These are phyloP conservation scores for Leptarthrus brevirostris DNA, from an alignment of 2,888 invertebrate genomes.

Conservation along the genomic window DNA sequence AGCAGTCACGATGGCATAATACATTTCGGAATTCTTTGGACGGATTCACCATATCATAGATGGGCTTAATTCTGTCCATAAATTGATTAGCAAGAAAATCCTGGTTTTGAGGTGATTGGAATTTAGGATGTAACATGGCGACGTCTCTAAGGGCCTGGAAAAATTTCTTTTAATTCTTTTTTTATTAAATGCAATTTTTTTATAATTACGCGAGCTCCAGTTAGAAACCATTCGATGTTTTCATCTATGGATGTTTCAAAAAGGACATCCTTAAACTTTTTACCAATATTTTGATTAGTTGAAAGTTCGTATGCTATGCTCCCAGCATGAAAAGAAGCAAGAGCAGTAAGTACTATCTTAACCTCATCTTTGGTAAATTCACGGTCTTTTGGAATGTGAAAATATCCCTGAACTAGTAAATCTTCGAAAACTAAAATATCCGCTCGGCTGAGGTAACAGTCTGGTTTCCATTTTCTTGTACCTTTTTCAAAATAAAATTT, in stretches of 20 bases:
- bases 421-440: conserved; percentile 68
- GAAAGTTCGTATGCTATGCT: conserved; percentile 65
- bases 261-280: conserved; percentile 56
- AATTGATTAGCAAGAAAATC: conserved; percentile 22
- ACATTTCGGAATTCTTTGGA: conserved; percentile 58
- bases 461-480: conserved; percentile 57
- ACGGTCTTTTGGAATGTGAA: conserved; percentile 60
- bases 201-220: conserved; percentile 32
- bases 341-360: conserved; percentile 62
- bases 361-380: conserved; percentile 65
- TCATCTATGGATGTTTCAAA: background rate
- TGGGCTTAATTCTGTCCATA: background rate
- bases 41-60: conserved; percentile 11
- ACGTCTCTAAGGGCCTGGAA: background rate
- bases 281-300: conserved; percentile 57
- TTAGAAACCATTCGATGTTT: conserved; percentile 32
- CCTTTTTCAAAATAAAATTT: conserved; percentile 18
- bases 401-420: conserved; percentile 61
- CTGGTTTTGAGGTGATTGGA: conserved; percentile 14
- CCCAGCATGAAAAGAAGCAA: conserved; percentile 67
- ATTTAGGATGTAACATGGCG: conserved; percentile 36
- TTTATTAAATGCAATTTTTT: background rate
- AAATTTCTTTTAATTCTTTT: background rate
- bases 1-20: conserved; percentile 61
- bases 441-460: conserved; percentile 65